Conservation (phyloP, 1,140 invertebrate genomes). For the Tenebrio molitor region DNA sequence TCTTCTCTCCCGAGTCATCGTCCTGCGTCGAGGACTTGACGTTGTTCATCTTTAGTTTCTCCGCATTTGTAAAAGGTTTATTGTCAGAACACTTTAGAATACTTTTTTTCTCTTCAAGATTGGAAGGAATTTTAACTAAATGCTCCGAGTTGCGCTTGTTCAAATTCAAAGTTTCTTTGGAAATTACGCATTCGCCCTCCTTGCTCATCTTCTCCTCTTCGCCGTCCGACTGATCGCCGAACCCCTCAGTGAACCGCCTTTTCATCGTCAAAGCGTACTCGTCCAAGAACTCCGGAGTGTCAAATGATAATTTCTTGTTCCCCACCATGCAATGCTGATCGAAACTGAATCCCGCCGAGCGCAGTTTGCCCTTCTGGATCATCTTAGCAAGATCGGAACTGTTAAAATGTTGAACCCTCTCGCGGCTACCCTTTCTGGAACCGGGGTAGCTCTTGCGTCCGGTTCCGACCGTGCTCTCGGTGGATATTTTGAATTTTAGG, state of each 20-base stretch:
- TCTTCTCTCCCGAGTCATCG: constrained; percentile 24
- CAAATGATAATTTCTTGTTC: constrained; percentile 63
- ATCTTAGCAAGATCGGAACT: constrained; percentile 58
- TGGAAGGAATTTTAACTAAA: constrained; percentile 56
- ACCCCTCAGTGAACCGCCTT: constrained; percentile 56
- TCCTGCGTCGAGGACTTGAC: constrained; percentile 22
- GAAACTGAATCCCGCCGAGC: constrained; percentile 63
- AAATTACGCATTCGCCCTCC: constrained; percentile 59
- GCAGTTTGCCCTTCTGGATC: constrained; percentile 62
- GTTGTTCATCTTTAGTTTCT: constrained; percentile 56
- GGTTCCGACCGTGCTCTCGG: constrained; percentile 70
- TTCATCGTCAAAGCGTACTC: constrained; percentile 63
- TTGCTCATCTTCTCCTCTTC: constrained; percentile 48
- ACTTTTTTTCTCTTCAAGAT: constrained; percentile 61
- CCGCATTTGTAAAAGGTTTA: constrained; percentile 51
- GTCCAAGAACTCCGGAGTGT: constrained; percentile 63
- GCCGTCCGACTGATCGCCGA: constrained; percentile 39
- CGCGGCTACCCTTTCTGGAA: constrained; percentile 73
- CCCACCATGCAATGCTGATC: constrained; percentile 62
- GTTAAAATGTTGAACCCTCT: constrained; percentile 66
- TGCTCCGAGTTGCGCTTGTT: constrained; percentile 65
- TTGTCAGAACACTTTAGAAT: constrained; percentile 61
- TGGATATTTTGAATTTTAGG: constrained; percentile 81
- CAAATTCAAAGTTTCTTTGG: constrained; percentile 64
- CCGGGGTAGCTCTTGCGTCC: constrained; percentile 74